Evolutionary conservation across 2,888 invertebrate species (phyloP), one percentile per base, ranked within the genome.

Genomic region (Tinea trinotella): DNA sequence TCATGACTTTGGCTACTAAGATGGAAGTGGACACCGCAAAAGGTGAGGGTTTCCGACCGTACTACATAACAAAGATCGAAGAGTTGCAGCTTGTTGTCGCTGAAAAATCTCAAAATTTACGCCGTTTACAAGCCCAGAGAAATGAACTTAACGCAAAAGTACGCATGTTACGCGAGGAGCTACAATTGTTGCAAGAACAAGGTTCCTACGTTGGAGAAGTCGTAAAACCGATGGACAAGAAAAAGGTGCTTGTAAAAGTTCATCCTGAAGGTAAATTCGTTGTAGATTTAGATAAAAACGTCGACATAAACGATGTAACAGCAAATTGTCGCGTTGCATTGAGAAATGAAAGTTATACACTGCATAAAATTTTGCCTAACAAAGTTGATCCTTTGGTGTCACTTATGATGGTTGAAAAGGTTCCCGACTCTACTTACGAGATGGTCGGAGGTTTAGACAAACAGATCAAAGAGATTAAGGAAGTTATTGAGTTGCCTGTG

Each of bases 321-420:
- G 96, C 99, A 7, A 99, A 99, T 76, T 97, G 97, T 64, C 90
- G 99, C 64, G 99, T 99, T 15, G 99, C 99, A 5, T 88, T 99
- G 34, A 91, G 99, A 55, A 99, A 99, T 72, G 99, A 99, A 80
- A 98, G 98, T 75, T 99, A 99, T 71, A 98, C 98, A 0, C 88
- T 99, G 36, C 99, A 99, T 76, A 99, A 99, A 87, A 98, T 99
- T 62, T 87, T 99, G 18, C 99, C 99, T 0, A 99, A 99, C 80
- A 99, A 99, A 71, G 98, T 99, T 1, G 99, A 99, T 87, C 99
- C 99, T 0, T 87, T 99, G 56, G 99, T 99, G 0, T 98, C 98
- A 0, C 90, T 99, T 57, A 99, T 99, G 99, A 99, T 99, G 99
- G 99, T 99, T 0, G 99, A 99, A 76, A 99, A 99, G 79, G 99